Evolutionary conservation across 37 sponge, comb jelly and placozoan species (phyloP).

Genomic region (Cladorhizidae sp.): DNA sequence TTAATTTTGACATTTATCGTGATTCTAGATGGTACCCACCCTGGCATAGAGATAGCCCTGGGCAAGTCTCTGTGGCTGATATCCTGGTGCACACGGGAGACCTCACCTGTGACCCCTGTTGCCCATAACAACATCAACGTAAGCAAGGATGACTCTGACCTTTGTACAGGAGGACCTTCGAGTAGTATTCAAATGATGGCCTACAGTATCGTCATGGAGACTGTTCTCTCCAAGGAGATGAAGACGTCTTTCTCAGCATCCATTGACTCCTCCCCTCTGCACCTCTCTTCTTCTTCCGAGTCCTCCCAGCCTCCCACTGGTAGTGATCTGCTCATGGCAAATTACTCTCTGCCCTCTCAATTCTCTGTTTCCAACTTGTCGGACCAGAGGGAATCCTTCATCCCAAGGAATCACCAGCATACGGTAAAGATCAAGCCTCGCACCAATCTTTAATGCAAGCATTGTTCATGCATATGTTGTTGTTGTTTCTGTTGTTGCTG

Average conservation of each 20-base stretch:
- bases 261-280: neutral
- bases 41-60: slow-evolving; percentile 5
- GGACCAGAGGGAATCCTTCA: neutral
- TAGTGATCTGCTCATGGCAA: slow-evolving; percentile 4
- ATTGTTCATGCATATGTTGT: too few species aligned
- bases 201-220: slow-evolving; percentile 14
- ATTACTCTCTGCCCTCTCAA: neutral
- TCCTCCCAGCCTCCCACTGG: neutral
- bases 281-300: neutral
- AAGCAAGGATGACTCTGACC: neutral
- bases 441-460: too few species aligned
- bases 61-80: slow-evolving; percentile 34
- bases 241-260: slow-evolving; percentile 1
- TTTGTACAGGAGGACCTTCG: neutral
- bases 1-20: too few species aligned
- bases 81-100: slow-evolving; percentile 8
- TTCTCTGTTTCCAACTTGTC: neutral
- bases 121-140: neutral
- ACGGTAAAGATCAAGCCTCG: too few species aligned
- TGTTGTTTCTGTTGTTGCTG: too few species aligned
- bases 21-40: slow-evolving; percentile 19
- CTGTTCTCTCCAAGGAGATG: slow-evolving; percentile 31
- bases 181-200: neutral
- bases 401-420: neutral
- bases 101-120: neutral